Percentiles rank a stretch among this genome's conserved stretches.
These are phyloP conservation scores for Theocolax elegans DNA, from an alignment of 1,140 invertebrate genomes.

Conservation along the genomic window DNA sequence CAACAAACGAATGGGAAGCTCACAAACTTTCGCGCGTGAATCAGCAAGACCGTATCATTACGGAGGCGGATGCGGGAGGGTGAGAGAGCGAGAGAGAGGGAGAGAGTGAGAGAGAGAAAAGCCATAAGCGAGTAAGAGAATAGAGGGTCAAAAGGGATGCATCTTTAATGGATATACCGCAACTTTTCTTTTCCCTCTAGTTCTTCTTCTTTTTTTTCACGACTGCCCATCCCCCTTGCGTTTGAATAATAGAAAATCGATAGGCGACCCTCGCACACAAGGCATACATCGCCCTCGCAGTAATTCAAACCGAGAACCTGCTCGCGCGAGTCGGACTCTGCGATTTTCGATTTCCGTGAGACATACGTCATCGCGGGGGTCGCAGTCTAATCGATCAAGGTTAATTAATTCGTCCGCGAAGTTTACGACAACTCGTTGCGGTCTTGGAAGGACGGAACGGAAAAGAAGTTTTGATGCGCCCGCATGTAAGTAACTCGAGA, in stretches of 20 bases:
- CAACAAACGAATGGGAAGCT: conserved; percentile 11
- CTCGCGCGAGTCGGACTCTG: neutral
- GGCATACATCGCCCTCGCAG: neutral
- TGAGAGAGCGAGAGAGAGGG: neutral
- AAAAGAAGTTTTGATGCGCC: conserved; percentile 28
- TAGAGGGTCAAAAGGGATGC: conserved; percentile 30
- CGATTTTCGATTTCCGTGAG: conserved; percentile 16
- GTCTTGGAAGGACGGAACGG: conserved; percentile 36
- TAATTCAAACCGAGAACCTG: conserved; percentile 16
- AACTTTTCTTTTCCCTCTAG: conserved; percentile 6
- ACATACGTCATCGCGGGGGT: neutral
- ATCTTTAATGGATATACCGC: conserved; percentile 38
- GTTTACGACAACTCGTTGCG: conserved; percentile 58
- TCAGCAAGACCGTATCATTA: conserved; percentile 35
- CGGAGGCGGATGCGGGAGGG: neutral
- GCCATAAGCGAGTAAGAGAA: neutral
- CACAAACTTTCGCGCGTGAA: conserved; percentile 35
- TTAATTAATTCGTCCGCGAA: conserved; percentile 59
- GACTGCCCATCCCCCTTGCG: neutral
- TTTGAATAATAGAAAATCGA: conserved; percentile 42
- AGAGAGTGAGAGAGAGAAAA: neutral
- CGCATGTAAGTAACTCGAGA: conserved; percentile 55
- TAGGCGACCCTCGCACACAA: conserved; percentile 14
- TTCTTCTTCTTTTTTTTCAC: conserved; percentile 1
- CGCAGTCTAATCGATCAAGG: conserved; percentile 45